A percentile compares a stretch with the other conserved stretches of the same genome.
Evolutionary conservation across 2,797 vertebrate genomes (phyloP).

Genomic region (Avahi laniger): DNA sequence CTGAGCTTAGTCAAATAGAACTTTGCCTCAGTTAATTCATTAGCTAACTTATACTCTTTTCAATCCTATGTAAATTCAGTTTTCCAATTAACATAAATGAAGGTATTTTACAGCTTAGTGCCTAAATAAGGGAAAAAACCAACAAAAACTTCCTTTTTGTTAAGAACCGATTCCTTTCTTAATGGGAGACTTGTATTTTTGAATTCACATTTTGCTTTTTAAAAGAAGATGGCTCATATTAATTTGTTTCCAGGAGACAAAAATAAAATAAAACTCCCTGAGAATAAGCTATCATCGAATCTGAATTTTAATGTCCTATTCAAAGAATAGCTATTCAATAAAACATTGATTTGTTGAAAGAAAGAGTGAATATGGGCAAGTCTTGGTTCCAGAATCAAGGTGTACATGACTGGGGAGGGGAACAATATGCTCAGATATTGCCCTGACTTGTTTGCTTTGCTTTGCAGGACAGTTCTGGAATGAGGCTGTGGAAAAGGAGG

Average conservation of each 20-base stretch:
- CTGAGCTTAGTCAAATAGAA: conserved; percentile 20
- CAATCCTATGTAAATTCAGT: conserved; percentile 7
- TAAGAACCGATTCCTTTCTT: conserved; percentile 41
- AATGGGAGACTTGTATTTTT: not conserved
- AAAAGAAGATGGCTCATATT: not conserved
- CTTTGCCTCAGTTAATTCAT: conserved; percentile 11
- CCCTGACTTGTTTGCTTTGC: conserved; percentile 60
- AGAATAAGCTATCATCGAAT: not conserved
- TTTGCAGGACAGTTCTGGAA: conserved; percentile 97
- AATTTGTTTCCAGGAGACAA: conserved; percentile 41
- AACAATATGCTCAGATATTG: not conserved
- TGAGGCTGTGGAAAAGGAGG: conserved; percentile 98
- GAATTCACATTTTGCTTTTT: conserved; percentile 36
- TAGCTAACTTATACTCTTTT: conserved; percentile 33
- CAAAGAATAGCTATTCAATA: not conserved
- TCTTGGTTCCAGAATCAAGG: not conserved
- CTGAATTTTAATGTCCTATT: conserved; percentile 36
- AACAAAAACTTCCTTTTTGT: conserved; percentile 33
- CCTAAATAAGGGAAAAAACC: not conserved
- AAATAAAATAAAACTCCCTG: not conserved
- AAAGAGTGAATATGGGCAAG: not conserved
- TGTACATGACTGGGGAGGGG: not conserved
- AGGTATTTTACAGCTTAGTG: not conserved
- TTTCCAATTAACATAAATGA: conserved; percentile 43
- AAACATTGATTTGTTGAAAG: not conserved